Conservation (phyloP, 1,140 invertebrate genomes). For the Tribolium madens region DNA sequence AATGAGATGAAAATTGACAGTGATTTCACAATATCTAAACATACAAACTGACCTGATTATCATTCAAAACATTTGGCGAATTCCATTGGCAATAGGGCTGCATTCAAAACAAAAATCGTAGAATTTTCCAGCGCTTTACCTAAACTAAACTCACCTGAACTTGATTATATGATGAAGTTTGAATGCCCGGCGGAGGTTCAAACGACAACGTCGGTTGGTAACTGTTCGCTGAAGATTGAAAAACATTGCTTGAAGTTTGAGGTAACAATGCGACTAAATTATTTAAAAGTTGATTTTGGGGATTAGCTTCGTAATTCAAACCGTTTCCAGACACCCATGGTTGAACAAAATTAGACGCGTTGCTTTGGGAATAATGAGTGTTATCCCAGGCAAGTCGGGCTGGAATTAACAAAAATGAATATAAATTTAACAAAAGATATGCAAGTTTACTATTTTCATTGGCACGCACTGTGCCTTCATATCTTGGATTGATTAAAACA, state of each 20-base stretch:
- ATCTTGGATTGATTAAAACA: conserved; percentile 53
- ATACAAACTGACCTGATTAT: neutral
- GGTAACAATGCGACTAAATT: neutral
- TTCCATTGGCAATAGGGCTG: neutral
- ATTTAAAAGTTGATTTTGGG: neutral
- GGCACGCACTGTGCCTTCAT: conserved; percentile 49
- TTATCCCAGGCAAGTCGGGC: conserved; percentile 48
- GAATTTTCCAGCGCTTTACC: neutral
- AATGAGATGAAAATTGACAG: no score
- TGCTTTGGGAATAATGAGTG: neutral
- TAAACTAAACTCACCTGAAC: neutral
- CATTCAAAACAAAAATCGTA: neutral
- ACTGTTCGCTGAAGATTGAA: neutral
- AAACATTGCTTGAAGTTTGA: neutral
- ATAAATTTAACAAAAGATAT: no score
- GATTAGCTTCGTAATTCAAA: conserved; percentile 26
- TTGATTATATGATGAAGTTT: neutral
- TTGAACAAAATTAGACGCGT: neutral
- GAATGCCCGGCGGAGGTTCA: neutral
- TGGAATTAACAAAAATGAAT: conserved; percentile 45
- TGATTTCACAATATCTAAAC: no score
- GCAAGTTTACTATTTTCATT: conserved; percentile 44
- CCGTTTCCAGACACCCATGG: conserved; percentile 17
- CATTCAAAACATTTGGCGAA: conserved; percentile 30
- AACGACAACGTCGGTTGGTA: neutral